These are phyloP conservation scores for Charina bottae DNA, from an alignment of 2,113 vertebrate genomes.

Conservation along the genomic window DNA sequence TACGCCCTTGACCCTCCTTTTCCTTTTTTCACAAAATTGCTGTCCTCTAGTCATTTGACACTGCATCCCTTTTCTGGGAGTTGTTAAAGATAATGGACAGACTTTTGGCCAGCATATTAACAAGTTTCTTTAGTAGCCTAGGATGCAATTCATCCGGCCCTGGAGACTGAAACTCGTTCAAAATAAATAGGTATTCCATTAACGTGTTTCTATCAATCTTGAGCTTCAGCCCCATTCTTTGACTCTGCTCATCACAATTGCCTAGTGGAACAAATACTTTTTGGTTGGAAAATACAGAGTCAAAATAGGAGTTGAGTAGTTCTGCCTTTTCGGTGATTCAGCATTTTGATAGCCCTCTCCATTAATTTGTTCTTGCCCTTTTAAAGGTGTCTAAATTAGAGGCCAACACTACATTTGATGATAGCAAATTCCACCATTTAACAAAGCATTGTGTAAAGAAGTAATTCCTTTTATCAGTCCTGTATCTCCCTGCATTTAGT, in stretches of 20 bases:
- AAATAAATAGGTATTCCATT: constrained; percentile 2
- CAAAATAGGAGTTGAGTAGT: not conserved
- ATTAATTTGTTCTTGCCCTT: not conserved
- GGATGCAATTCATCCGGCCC: not conserved
- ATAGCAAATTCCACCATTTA: not conserved
- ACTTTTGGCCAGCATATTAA: not conserved
- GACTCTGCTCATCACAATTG: not conserved
- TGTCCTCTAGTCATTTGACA: not conserved
- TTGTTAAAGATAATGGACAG: not conserved
- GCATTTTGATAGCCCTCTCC: not conserved
- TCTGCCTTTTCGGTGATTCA: not conserved
- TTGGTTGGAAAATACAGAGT: not conserved
- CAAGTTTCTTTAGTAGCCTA: not conserved
- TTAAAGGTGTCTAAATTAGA: not conserved
- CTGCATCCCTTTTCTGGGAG: not conserved
- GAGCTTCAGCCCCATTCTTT: not conserved
- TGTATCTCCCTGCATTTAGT: not conserved
- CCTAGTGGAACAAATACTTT: not conserved
- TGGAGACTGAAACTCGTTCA: not conserved
- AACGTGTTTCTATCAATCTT: not conserved
- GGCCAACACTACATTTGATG: not conserved
- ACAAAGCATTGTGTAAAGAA: not conserved
- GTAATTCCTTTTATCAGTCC: not conserved
- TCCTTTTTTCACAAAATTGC: not conserved
- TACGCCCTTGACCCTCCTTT: not conserved